A percentile compares a stretch with the other conserved stretches of the same genome.
Evolutionary conservation across 2,888 invertebrate genomes (phyloP).

Genomic region (Vannuccia rotundouncinata): DNA sequence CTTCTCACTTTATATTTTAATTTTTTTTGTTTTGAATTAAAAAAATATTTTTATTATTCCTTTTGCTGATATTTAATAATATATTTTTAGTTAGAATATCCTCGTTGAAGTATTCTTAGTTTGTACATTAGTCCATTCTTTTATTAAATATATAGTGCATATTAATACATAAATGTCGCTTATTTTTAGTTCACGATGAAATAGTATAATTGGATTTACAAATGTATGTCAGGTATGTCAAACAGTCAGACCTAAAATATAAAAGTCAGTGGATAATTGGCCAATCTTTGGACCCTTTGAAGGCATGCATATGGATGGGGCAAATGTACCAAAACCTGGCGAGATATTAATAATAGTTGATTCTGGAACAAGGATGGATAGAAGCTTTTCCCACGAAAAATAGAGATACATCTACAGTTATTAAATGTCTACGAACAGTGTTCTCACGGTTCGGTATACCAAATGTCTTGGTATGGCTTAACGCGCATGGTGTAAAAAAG

Average conservation of each 20-base stretch:
- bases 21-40: too few species aligned
- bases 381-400: constrained; percentile 9
- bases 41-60: too few species aligned
- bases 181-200: too few species aligned
- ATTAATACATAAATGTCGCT: too few species aligned
- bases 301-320: constrained; percentile 16
- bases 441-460: constrained; percentile 34
- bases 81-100: too few species aligned
- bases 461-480: constrained; percentile 12
- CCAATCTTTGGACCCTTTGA: constrained; percentile 1
- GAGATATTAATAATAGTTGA: constrained; percentile 31
- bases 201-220: too few species aligned
- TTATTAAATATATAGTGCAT: too few species aligned
- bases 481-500: background rate
- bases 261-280: constrained; percentile 4
- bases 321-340: background rate
- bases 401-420: constrained; percentile 19
- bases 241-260: constrained; percentile 4
- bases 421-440: constrained; percentile 10
- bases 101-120: too few species aligned
- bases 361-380: constrained; percentile 30
- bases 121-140: too few species aligned
- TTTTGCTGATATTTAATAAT: too few species aligned
- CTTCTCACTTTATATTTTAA: too few species aligned
- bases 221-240: constrained; percentile 8